Conservation (phyloP, 2,797 vertebrate species). For the Bradypodion pumilum region DNA sequence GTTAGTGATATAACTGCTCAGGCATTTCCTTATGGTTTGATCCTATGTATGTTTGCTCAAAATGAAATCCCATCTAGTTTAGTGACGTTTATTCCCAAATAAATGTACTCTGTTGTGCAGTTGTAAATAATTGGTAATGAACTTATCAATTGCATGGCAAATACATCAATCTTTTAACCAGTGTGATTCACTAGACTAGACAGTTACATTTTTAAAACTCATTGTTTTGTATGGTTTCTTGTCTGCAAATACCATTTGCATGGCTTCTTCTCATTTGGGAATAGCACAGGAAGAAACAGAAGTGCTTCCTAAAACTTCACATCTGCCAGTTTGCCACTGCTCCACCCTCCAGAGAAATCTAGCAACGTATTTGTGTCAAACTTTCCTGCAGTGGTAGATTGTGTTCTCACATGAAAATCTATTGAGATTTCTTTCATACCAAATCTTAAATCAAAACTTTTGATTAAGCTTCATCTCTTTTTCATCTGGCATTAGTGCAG, state of each 20-base stretch:
- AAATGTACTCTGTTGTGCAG: background rate
- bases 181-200: background rate
- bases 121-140: background rate
- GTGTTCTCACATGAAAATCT: background rate
- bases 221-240: background rate
- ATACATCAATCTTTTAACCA: background rate
- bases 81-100: background rate
- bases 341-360: background rate
- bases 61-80: background rate
- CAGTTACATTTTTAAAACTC: background rate
- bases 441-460: too few relatives aligned
- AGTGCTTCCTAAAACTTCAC: background rate
- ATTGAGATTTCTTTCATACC: background rate
- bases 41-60: background rate
- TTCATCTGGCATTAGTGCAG: background rate
- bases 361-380: background rate
- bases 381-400: background rate
- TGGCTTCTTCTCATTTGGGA: background rate
- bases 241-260: background rate
- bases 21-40: background rate
- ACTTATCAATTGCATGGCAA: background rate
- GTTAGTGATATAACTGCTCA: background rate
- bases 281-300: background rate
- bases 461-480: background rate
- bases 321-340: background rate